Evolutionary conservation across 1,140 invertebrate species (phyloP).

Genomic region (Bombus sibiricus): DNA sequence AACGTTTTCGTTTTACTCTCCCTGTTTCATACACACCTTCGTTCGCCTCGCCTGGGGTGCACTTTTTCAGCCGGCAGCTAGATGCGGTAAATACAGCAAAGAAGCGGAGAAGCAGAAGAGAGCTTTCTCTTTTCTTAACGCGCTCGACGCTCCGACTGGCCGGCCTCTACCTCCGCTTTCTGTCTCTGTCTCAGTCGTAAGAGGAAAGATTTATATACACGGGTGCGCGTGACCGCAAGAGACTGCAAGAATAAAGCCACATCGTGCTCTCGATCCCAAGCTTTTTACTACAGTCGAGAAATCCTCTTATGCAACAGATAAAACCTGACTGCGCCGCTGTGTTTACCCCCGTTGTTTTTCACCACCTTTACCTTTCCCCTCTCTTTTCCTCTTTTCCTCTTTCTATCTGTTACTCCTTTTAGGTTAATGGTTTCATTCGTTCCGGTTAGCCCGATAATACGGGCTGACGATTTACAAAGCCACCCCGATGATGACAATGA

Average conservation of each 20-base stretch:
- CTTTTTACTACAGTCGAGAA: conserved; percentile 62
- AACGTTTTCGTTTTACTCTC: conserved; percentile 33
- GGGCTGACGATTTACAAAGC: neutral
- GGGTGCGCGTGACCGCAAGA: conserved; percentile 53
- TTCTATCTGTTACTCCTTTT: neutral
- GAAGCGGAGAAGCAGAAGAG: neutral
- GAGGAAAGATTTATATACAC: conserved; percentile 59
- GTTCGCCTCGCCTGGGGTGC: conserved; percentile 14
- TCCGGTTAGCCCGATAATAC: neutral
- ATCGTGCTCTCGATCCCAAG: conserved; percentile 60
- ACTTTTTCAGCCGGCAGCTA: conserved; percentile 44
- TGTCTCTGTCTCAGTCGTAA: conserved; percentile 11
- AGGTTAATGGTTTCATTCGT: conserved; percentile 16
- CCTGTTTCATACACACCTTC: conserved; percentile 30
- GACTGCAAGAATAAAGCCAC: conserved; percentile 64
- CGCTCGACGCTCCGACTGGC: neutral
- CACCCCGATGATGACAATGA: neutral
- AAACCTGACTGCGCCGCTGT: conserved; percentile 36
- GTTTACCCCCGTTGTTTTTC: conserved; percentile 18
- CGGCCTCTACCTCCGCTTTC: neutral
- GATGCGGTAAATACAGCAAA: conserved; percentile 27
- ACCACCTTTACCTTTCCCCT: neutral
- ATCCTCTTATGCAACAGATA: conserved; percentile 60
- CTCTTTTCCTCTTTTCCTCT: neutral
- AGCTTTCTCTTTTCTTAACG: conserved; percentile 46